Conservation (phyloP, 2,888 invertebrate species). For the Aporophyla lueneburgensis region DNA sequence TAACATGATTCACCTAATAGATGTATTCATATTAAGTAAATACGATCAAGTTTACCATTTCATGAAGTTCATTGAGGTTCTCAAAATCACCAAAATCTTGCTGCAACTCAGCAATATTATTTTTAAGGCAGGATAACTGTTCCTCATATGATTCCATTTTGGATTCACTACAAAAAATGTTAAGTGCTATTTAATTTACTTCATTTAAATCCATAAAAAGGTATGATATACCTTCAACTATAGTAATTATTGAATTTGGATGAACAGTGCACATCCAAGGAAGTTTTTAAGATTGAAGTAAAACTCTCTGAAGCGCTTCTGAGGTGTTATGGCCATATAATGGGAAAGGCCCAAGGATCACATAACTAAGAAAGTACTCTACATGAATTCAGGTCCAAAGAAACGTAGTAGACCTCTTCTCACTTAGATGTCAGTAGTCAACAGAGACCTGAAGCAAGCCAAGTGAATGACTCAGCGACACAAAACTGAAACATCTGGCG, state of each 20-base stretch:
- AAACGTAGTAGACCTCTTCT: no score
- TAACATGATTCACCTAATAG: no score
- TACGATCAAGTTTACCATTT: constrained; percentile 73
- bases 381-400: no score
- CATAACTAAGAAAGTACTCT: no score
- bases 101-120: constrained; percentile 78
- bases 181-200: background rate
- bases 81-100: constrained; percentile 82
- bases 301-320: no score
- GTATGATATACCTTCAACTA: background rate
- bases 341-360: no score
- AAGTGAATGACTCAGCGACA: no score
- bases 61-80: constrained; percentile 78
- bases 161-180: constrained; percentile 74
- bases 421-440: no score
- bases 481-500: no score
- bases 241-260: background rate
- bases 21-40: background rate
- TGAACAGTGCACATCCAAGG: background rate
- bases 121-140: constrained; percentile 79
- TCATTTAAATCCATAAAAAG: background rate
- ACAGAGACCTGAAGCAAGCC: no score
- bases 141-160: constrained; percentile 82
- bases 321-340: no score
- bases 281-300: no score